These are phyloP conservation scores for Cryptomyrus ogoouensis DNA, from an alignment of 2,113 vertebrate genomes.

Conservation along the genomic window DNA sequence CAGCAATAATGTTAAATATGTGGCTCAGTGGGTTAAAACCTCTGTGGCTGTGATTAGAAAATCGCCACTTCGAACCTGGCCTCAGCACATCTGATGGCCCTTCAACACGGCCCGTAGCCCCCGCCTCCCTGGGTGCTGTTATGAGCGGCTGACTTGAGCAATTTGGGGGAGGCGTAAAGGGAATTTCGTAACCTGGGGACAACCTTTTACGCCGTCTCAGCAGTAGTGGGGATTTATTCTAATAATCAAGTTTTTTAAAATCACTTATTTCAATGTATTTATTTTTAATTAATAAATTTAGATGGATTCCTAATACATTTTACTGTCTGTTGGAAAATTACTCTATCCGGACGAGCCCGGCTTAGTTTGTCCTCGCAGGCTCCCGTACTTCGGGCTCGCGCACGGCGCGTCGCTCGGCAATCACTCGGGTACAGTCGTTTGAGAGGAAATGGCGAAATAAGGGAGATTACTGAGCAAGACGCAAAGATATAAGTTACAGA, in stretches of 20 bases:
- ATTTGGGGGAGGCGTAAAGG: too few species aligned
- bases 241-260: neutral
- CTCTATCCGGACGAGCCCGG: neutral
- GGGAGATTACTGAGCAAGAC: neutral
- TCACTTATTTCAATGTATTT: neutral
- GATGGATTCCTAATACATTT: neutral
- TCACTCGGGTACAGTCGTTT: neutral
- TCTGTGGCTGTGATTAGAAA: too few species aligned
- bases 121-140: too few species aligned
- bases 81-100: too few species aligned
- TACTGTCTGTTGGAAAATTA: neutral
- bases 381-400: neutral
- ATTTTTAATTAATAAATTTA: neutral
- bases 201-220: neutral
- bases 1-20: too few species aligned
- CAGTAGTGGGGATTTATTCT: neutral
- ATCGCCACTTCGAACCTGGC: too few species aligned
- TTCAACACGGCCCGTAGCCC: too few species aligned
- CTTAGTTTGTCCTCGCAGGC: neutral
- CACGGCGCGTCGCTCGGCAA: neutral
- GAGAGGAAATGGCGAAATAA: slow-evolving; percentile 19
- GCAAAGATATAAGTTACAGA: neutral
- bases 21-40: too few species aligned
- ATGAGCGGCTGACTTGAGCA: too few species aligned
- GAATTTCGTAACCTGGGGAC: neutral